Conservation (phyloP, 2,888 invertebrate species). For the Ormyrus labotus region DNA sequence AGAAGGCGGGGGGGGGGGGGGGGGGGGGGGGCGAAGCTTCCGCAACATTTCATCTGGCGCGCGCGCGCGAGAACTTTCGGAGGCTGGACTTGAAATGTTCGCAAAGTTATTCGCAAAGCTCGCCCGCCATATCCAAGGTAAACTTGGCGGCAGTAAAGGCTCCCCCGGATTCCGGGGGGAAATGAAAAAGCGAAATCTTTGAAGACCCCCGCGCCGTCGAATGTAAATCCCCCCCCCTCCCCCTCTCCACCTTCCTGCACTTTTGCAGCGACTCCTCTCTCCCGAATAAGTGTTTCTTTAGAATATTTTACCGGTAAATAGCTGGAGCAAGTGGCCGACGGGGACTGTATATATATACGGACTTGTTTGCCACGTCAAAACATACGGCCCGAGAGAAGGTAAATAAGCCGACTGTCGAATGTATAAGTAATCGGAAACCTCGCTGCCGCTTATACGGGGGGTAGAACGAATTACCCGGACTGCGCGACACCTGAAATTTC, state of each 20-base stretch:
- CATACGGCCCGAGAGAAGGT: too few species aligned
- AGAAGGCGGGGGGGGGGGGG: too few species aligned
- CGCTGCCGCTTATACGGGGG: too few species aligned
- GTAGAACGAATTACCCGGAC: too few species aligned
- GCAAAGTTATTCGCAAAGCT: constrained; percentile 51
- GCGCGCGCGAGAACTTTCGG: constrained; percentile 24
- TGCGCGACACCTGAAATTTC: too few species aligned
- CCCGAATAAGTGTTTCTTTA: constrained; percentile 25
- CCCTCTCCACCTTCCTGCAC: background rate
- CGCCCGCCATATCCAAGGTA: constrained; percentile 40
- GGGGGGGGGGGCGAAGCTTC: constrained; percentile 14
- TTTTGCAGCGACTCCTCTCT: background rate
- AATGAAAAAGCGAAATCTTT: constrained; percentile 28
- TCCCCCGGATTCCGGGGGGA: background rate
- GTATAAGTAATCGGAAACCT: too few species aligned
- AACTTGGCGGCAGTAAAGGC: constrained; percentile 19
- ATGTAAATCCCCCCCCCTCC: constrained; percentile 11
- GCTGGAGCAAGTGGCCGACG: too few species aligned
- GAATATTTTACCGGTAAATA: constrained; percentile 28
- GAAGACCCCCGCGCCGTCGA: constrained; percentile 1
- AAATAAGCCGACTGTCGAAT: too few species aligned
- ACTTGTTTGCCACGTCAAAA: too few species aligned
- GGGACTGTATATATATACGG: too few species aligned
- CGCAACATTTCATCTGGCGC: constrained; percentile 46
- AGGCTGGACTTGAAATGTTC: constrained; percentile 49